Evolutionary conservation across 2,888 invertebrate genomes (phyloP).

Genomic region (Noctua janthina): DNA sequence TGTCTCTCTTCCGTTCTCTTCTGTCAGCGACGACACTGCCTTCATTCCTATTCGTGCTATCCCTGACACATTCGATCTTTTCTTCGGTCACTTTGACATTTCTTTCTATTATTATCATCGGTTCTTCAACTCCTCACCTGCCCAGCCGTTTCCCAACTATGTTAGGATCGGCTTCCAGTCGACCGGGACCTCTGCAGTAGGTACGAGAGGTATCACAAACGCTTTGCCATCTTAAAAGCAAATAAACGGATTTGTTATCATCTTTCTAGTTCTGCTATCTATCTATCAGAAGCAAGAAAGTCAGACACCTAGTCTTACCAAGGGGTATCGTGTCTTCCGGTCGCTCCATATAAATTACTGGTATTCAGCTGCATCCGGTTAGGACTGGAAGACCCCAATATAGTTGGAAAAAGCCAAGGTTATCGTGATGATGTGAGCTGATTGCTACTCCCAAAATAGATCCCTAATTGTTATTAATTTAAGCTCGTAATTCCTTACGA

Average conservation of each 20-base stretch:
- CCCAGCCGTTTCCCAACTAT: not conserved
- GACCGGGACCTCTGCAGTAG: not conserved
- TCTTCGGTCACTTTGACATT: too few relatives aligned
- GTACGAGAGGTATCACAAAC: too few relatives aligned
- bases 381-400: not conserved
- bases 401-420: not conserved
- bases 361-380: not conserved
- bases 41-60: too few relatives aligned
- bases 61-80: too few relatives aligned
- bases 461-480: slow-evolving; percentile 43
- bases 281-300: too few relatives aligned
- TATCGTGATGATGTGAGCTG: not conserved
- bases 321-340: too few relatives aligned
- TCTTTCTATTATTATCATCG: too few relatives aligned
- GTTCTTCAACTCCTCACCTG: not conserved
- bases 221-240: not conserved
- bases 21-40: too few relatives aligned
- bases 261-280: too few relatives aligned
- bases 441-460: slow-evolving; percentile 5
- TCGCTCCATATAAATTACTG: not conserved
- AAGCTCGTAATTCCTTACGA: slow-evolving; percentile 3
- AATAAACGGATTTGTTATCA: too few relatives aligned
- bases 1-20: too few relatives aligned
- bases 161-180: not conserved
- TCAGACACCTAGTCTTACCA: not conserved